Evolutionary conservation across 2,797 vertebrate genomes (phyloP).

Genomic region (Cirrhinus molitorella): DNA sequence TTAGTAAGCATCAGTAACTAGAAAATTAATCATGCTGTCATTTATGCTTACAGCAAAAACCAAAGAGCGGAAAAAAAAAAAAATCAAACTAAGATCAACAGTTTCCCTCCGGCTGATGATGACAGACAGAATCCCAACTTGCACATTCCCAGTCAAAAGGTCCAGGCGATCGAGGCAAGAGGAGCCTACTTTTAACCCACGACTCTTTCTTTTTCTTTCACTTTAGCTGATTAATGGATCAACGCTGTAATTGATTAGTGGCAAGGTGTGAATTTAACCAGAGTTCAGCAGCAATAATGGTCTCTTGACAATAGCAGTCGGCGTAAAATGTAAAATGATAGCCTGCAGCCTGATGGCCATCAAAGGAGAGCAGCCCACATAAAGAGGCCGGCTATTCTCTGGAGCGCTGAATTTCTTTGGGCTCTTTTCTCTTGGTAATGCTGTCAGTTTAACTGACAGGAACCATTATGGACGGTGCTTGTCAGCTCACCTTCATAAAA

Average conservation of each 20-base stretch:
- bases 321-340: slow-evolving; percentile 93
- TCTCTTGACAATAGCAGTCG: slow-evolving; percentile 85
- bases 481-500: slow-evolving; percentile 89
- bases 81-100: background rate
- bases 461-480: slow-evolving; percentile 84
- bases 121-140: slow-evolving; percentile 27
- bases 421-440: slow-evolving; percentile 83
- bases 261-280: slow-evolving; percentile 92
- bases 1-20: background rate
- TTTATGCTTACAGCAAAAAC: background rate
- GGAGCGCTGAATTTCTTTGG: slow-evolving; percentile 74
- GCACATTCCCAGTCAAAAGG: slow-evolving; percentile 36
- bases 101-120: background rate
- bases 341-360: slow-evolving; percentile 91
- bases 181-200: slow-evolving; percentile 82
- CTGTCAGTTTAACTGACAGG: slow-evolving; percentile 90
- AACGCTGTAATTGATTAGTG: slow-evolving; percentile 97
- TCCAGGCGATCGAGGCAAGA: slow-evolving; percentile 53
- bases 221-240: slow-evolving; percentile 96
- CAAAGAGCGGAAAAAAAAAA: background rate
- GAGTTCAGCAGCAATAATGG: slow-evolving; percentile 92
- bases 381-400: slow-evolving; percentile 78
- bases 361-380: slow-evolving; percentile 85
- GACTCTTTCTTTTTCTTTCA: slow-evolving; percentile 92
- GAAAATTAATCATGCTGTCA: background rate